Evolutionary conservation across 2,113 vertebrate genomes (phyloP).

Genomic region (Scomber scombrus): DNA sequence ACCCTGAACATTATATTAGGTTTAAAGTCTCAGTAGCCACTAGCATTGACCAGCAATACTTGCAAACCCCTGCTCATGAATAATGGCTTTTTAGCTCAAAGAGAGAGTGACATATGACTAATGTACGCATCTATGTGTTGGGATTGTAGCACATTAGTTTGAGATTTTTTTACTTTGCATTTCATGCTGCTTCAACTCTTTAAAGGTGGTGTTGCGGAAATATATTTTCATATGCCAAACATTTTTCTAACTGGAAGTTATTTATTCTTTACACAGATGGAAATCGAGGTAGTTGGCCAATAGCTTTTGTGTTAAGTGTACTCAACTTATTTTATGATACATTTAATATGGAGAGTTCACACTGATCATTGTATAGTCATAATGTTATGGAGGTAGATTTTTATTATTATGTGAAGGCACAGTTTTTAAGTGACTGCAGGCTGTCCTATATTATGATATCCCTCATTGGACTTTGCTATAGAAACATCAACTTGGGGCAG

Average conservation of each 20-base stretch:
- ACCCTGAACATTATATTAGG: no score
- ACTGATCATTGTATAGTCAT: not conserved
- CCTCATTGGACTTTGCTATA: not conserved
- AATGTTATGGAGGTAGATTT: constrained; percentile 16
- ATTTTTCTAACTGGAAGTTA: not conserved
- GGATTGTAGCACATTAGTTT: not conserved
- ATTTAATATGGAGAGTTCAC: not conserved
- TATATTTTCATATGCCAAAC: not conserved
- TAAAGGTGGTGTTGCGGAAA: not conserved
- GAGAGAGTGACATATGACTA: no score
- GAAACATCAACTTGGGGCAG: not conserved
- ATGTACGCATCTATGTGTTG: no score
- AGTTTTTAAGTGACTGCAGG: constrained; percentile 12
- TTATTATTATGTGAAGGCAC: constrained; percentile 15
- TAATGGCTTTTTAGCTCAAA: no score
- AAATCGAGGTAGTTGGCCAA: constrained; percentile 28
- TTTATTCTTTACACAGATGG: not conserved
- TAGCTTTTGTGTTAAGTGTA: not conserved
- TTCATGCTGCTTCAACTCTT: not conserved
- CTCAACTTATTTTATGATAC: not conserved
- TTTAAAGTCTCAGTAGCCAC: no score
- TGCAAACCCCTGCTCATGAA: no score
- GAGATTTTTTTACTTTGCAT: not conserved
- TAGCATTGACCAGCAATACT: no score
- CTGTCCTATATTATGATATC: not conserved